Percentiles rank a stretch among this genome's conserved stretches.
phyloP scores from a whole-genome alignment of 2,888 invertebrate species.

The Ferrisia virgata region DNA sequence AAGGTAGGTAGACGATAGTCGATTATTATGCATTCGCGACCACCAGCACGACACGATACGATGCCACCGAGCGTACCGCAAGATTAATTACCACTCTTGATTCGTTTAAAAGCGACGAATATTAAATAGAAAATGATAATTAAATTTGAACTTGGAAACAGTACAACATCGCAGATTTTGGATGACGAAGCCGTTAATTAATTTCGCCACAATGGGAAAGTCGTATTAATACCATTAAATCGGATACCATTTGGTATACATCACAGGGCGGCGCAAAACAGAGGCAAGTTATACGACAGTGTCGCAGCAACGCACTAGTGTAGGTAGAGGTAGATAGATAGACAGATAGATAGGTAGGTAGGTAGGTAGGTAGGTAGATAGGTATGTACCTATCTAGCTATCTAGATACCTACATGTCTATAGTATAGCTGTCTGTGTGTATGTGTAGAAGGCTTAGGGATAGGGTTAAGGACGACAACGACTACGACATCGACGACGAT shows the following conservation, averaged over 20 bases:
- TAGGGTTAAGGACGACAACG: background rate
- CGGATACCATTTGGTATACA: conserved; percentile 34
- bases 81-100: conserved; percentile 17
- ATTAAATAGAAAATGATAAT: conserved; percentile 41
- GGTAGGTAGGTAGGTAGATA: no score
- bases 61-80: background rate
- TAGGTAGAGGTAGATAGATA: no score
- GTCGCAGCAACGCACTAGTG: background rate
- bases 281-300: background rate
- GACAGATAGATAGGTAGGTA: no score
- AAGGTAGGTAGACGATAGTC: background rate
- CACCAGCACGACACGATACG: background rate
- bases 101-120: conserved; percentile 30
- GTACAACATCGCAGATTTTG: conserved; percentile 37
- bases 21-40: background rate
- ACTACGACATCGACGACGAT: background rate
- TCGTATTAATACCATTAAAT: conserved; percentile 43
- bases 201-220: conserved; percentile 39
- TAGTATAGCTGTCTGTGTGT: background rate
- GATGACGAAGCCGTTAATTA: conserved; percentile 44
- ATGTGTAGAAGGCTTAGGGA: no score
- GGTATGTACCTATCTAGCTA: no score
- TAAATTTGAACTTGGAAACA: conserved; percentile 39
- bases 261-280: background rate
- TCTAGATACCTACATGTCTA: no score